These are phyloP conservation scores for Drosophila siamana DNA, from an alignment of 2,888 invertebrate species.

Conservation along the genomic window DNA sequence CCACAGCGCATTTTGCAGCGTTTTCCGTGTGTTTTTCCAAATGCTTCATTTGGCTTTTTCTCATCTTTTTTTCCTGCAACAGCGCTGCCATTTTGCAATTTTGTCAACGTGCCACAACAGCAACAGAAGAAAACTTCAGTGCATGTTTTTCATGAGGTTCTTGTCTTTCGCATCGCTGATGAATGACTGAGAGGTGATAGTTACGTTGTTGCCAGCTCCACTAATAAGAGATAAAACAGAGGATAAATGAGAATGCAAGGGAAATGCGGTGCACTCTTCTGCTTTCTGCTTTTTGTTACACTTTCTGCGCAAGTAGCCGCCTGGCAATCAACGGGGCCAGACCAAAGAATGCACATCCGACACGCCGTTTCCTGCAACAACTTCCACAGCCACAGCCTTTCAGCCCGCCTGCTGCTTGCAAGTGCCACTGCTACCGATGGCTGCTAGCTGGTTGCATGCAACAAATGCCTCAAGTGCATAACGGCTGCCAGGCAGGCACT, in stretches of 20 bases:
- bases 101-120: slow-evolving; percentile 56
- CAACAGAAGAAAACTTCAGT: slow-evolving; percentile 25
- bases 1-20: slow-evolving; percentile 70
- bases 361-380: slow-evolving; percentile 63
- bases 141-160: slow-evolving; percentile 27
- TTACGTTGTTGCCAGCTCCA: slow-evolving; percentile 16
- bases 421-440: slow-evolving; percentile 4
- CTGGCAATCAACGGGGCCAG: slow-evolving; percentile 25
- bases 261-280: too few relatives aligned
- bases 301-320: slow-evolving; percentile 9
- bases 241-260: slow-evolving; percentile 6
- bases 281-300: slow-evolving; percentile 15
- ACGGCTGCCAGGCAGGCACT: slow-evolving; percentile 52
- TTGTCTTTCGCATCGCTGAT: slow-evolving; percentile 45
- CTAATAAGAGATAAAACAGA: slow-evolving; percentile 56
- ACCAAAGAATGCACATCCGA: slow-evolving; percentile 66
- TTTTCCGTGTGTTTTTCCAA: slow-evolving; percentile 56
- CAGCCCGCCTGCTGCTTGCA: neutral
- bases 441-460: slow-evolving; percentile 65
- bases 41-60: slow-evolving; percentile 34
- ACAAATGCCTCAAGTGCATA: slow-evolving; percentile 78
- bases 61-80: neutral
- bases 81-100: slow-evolving; percentile 52
- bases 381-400: slow-evolving; percentile 6
- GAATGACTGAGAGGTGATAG: slow-evolving; percentile 48